phyloP scores from a whole-genome alignment of 1,140 invertebrate species.

The Cydia pomonella region DNA sequence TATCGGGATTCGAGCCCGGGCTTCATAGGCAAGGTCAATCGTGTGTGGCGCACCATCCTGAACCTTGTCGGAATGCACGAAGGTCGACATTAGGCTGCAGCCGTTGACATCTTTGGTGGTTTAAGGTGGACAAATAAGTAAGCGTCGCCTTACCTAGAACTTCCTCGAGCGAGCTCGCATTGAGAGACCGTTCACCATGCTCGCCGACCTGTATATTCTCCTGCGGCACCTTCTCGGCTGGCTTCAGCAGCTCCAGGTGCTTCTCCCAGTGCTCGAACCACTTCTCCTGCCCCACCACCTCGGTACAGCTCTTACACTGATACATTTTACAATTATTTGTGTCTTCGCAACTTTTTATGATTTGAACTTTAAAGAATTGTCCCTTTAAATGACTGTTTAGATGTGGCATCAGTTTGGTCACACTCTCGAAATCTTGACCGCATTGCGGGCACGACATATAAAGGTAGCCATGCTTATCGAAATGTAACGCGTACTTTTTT shows the following conservation, averaged over 20 bases:
- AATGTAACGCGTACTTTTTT: conserved; percentile 1
- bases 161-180: not conserved
- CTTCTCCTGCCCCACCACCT: not conserved
- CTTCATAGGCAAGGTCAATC: too few relatives aligned
- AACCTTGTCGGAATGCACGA: too few relatives aligned
- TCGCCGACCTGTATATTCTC: not conserved
- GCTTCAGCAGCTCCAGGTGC: conserved; percentile 31
- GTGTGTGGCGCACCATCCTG: too few relatives aligned
- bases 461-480: not conserved
- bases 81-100: too few relatives aligned
- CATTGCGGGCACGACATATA: conserved; percentile 32
- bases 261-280: conserved; percentile 41
- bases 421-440: not conserved
- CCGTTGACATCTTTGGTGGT: too few relatives aligned
- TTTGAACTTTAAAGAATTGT: conserved; percentile 21
- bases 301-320: conserved; percentile 35
- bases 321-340: not conserved
- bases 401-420: not conserved
- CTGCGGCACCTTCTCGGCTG: not conserved
- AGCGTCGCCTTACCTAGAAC: too few relatives aligned
- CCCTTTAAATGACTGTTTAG: conserved; percentile 31
- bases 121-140: too few relatives aligned
- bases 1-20: too few relatives aligned
- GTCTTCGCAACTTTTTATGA: not conserved
- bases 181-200: not conserved